Evolutionary conservation across 92 coral and sea anemone genomes (phyloP).

Genomic region (Galaxea fascicularis): DNA sequence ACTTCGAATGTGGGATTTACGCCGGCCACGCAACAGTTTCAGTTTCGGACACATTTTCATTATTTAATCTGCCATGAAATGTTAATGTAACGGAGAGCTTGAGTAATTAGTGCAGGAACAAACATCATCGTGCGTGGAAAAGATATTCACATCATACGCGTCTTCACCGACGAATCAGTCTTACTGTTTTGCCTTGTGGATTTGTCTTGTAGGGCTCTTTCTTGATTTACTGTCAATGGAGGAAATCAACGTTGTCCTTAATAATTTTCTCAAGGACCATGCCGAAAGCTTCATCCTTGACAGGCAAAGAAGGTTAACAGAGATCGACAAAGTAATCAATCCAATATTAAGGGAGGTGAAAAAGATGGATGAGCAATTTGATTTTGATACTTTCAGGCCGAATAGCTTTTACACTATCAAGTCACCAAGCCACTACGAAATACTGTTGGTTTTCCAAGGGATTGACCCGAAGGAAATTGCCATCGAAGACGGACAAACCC

Average conservation of each 20-base stretch:
- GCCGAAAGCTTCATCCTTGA: slow-evolving; percentile 29
- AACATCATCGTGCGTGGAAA: slow-evolving; percentile 1
- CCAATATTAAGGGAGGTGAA: slow-evolving; percentile 58
- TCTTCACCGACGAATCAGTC: background rate
- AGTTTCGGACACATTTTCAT: background rate
- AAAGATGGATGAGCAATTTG: slow-evolving; percentile 54
- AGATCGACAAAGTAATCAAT: slow-evolving; percentile 59
- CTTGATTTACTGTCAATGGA: background rate
- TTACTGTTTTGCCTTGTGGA: background rate
- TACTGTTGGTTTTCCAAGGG: slow-evolving; percentile 55
- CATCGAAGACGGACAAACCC: slow-evolving; percentile 82
- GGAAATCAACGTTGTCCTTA: slow-evolving; percentile 34
- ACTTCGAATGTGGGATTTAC: background rate
- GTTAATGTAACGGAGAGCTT: slow-evolving; percentile 8
- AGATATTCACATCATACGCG: background rate
- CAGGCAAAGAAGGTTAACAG: slow-evolving; percentile 18
- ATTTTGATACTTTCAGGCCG: slow-evolving; percentile 55
- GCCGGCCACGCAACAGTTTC: background rate
- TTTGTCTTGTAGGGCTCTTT: background rate
- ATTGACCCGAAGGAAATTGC: slow-evolving; percentile 69
- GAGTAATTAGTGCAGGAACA: slow-evolving; percentile 19
- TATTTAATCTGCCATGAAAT: slow-evolving; percentile 35
- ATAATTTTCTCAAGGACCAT: slow-evolving; percentile 45
- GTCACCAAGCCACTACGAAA: slow-evolving; percentile 59
- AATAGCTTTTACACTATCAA: slow-evolving; percentile 47